Conservation (phyloP, 23 tunicate species). For the Phallusia fumigata region DNA sequence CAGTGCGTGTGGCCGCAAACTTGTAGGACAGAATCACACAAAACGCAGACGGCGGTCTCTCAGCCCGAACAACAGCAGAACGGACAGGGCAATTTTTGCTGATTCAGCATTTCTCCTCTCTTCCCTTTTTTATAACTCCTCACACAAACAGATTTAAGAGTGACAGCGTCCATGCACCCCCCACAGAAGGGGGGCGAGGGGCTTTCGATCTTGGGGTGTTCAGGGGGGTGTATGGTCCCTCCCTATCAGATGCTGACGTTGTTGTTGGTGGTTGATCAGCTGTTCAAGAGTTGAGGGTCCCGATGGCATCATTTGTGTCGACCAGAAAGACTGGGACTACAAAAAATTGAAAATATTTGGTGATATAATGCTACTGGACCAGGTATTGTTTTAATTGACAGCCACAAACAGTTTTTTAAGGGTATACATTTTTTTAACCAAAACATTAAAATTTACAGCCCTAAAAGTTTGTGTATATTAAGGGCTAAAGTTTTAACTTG, state of each 20-base stretch:
- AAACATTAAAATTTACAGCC: no score
- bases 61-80: not conserved
- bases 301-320: slow-evolving; percentile 70
- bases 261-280: slow-evolving; percentile 75
- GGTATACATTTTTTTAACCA: no score
- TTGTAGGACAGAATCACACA: slow-evolving; percentile 31
- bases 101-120: not conserved
- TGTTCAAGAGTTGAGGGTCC: slow-evolving; percentile 85
- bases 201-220: not conserved
- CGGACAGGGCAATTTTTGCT: not conserved
- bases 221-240: slow-evolving; percentile 88
- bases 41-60: slow-evolving; percentile 30
- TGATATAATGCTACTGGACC: no score
- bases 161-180: slow-evolving; percentile 8
- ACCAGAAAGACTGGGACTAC: slow-evolving; percentile 67
- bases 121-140: not conserved
- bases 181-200: slow-evolving; percentile 22
- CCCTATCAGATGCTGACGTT: slow-evolving; percentile 43
- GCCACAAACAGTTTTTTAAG: no score
- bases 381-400: no score
- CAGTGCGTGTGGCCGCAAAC: slow-evolving; percentile 2
- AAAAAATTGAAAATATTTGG: not conserved
- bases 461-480: no score
- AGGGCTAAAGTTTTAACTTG: no score
- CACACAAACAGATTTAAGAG: slow-evolving; percentile 25